A percentile compares a stretch with the other conserved stretches of the same genome.
These are phyloP conservation scores for Crematogaster levior DNA, from an alignment of 2,888 invertebrate genomes.

Conservation along the genomic window DNA sequence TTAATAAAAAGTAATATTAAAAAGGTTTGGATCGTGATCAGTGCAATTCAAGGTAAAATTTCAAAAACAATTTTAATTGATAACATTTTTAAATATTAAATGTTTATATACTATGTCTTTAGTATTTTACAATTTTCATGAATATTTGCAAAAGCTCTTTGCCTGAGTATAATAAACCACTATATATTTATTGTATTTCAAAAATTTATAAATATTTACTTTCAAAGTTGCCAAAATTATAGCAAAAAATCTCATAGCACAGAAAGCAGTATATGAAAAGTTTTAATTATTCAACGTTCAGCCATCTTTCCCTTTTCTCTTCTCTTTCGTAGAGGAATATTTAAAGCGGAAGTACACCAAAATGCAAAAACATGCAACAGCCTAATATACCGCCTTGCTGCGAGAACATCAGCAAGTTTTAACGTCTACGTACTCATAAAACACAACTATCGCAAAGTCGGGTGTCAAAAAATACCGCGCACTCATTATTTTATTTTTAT, in stretches of 20 bases:
- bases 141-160: background rate
- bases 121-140: background rate
- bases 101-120: background rate
- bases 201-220: background rate
- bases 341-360: background rate
- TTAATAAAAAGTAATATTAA: slow-evolving; percentile 5
- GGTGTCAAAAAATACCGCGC: slow-evolving; percentile 21
- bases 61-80: background rate
- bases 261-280: slow-evolving; percentile 7
- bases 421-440: slow-evolving; percentile 13
- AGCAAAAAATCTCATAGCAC: background rate
- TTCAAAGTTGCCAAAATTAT: background rate
- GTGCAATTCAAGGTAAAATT: background rate
- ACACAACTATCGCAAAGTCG: background rate
- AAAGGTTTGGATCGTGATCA: background rate
- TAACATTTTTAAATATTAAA: background rate
- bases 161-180: background rate
- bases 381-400: background rate
- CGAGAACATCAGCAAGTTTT: background rate
- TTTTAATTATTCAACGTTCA: slow-evolving; percentile 24
- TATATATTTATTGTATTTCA: background rate
- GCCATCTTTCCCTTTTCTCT: background rate
- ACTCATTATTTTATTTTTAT: slow-evolving; percentile 34
- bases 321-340: background rate
- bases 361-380: slow-evolving; percentile 14